Evolutionary conservation across 2,113 vertebrate genomes (phyloP).

Genomic region (Scomber colias): DNA sequence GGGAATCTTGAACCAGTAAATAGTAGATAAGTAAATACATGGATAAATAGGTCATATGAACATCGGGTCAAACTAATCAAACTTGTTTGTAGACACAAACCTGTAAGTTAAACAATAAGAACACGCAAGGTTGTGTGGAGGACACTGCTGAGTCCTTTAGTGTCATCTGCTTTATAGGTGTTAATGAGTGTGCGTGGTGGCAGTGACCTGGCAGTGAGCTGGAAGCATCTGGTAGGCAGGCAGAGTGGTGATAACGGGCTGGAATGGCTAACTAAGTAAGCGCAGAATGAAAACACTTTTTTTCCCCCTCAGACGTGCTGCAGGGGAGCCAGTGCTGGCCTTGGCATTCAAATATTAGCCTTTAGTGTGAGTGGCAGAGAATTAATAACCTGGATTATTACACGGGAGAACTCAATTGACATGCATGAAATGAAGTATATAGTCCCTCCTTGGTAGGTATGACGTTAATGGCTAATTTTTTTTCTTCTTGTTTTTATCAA

Average conservation of each 20-base stretch:
- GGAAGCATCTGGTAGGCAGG: conserved; percentile 28
- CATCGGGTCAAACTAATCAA: conserved; percentile 9
- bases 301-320: conserved; percentile 1
- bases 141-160: conserved; percentile 37
- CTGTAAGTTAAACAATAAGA: conserved; percentile 16
- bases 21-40: conserved; percentile 1
- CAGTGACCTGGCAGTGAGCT: conserved; percentile 36
- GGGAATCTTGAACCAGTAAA: neutral
- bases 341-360: conserved; percentile 1
- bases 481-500: neutral
- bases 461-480: conserved; percentile 1
- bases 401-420: neutral
- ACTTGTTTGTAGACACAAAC: conserved; percentile 15
- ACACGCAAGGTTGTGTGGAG: conserved; percentile 17
- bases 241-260: conserved; percentile 26
- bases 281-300: conserved; percentile 19
- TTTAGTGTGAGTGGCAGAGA: neutral
- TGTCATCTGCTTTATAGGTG: conserved; percentile 21
- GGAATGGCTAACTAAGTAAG: conserved; percentile 35
- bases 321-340: conserved; percentile 16
- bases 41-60: neutral
- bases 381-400: conserved; percentile 35
- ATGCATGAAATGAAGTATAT: conserved; percentile 40
- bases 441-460: conserved; percentile 23
- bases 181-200: conserved; percentile 45